A percentile compares a stretch with the other conserved stretches of the same genome.
phyloP scores from a whole-genome alignment of 2,113 vertebrate genomes.

The Cynoglossus semilaevis region DNA sequence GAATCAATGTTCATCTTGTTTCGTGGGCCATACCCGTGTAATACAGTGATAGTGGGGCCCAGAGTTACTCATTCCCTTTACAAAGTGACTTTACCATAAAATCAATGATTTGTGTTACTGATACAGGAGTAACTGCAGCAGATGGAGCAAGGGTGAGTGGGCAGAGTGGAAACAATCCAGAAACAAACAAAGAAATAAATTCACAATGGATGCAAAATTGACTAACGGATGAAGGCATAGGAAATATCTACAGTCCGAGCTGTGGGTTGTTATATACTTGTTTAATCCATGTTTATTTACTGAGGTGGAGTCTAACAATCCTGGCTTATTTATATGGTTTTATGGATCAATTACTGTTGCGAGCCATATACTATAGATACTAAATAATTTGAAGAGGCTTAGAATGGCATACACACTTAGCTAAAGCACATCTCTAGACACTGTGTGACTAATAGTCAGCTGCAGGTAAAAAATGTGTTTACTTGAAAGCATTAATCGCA shows the following conservation, averaged over 20 bases:
- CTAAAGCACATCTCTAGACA: too few species aligned
- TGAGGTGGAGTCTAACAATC: background rate
- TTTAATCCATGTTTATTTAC: slow-evolving; percentile 4
- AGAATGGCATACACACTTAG: too few species aligned
- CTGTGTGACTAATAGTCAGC: too few species aligned
- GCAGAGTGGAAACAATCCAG: slow-evolving; percentile 48
- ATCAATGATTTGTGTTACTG: slow-evolving; percentile 93
- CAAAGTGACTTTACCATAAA: slow-evolving; percentile 97
- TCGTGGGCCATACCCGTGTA: slow-evolving; percentile 95
- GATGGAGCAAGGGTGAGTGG: slow-evolving; percentile 65
- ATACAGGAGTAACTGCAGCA: slow-evolving; percentile 81
- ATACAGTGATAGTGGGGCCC: slow-evolving; percentile 95
- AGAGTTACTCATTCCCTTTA: slow-evolving; percentile 94
- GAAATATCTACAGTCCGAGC: slow-evolving; percentile 20
- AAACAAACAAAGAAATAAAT: slow-evolving; percentile 23
- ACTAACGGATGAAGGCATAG: slow-evolving; percentile 30
- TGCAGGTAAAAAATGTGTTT: too few species aligned
- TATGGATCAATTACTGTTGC: too few species aligned
- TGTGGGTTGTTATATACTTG: slow-evolving; percentile 14
- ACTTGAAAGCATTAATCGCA: too few species aligned
- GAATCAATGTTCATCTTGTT: slow-evolving; percentile 99
- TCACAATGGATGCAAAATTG: slow-evolving; percentile 48
- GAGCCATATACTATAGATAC: too few species aligned
- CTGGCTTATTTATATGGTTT: too few species aligned
- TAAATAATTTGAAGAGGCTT: too few species aligned